phyloP scores from a whole-genome alignment of 2,888 invertebrate species.

The Sphaerophoria taeniata region DNA sequence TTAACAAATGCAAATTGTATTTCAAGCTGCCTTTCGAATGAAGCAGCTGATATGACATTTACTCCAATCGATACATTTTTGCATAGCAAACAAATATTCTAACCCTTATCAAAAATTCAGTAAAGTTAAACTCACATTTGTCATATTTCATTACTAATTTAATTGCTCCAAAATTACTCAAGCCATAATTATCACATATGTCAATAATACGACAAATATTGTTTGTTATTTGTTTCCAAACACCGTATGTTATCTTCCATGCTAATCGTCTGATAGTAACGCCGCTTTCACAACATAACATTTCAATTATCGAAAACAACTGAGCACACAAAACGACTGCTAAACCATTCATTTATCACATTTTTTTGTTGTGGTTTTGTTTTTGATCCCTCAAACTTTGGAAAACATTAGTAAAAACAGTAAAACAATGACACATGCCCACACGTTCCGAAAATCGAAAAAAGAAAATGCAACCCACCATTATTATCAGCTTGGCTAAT shows the following conservation, averaged over 20 bases:
- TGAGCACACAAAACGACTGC: conserved; percentile 54
- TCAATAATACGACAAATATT: neutral
- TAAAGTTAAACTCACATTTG: neutral
- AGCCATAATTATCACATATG: conserved; percentile 18
- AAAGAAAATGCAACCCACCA: conserved; percentile 41
- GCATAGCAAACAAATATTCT: too few species aligned
- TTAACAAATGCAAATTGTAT: too few species aligned
- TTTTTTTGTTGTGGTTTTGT: conserved; percentile 69
- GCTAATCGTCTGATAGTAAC: conserved; percentile 58
- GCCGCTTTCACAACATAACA: conserved; percentile 59
- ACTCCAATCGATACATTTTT: too few species aligned
- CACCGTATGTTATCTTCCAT: conserved; percentile 34
- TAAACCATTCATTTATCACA: conserved; percentile 71
- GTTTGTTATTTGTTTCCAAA: neutral
- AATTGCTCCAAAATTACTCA: too few species aligned
- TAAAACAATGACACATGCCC: conserved; percentile 60
- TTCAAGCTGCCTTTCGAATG: too few species aligned
- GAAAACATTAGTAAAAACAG: conserved; percentile 38
- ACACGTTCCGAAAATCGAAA: conserved; percentile 2
- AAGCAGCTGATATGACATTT: too few species aligned
- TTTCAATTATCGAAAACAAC: conserved; percentile 71
- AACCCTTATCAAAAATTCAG: neutral
- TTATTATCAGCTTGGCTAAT: conserved; percentile 63
- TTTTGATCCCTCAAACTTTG: conserved; percentile 48
- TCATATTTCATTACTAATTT: conserved; percentile 8